Conservation (phyloP, 2,797 vertebrate species). For the Capromys pilorides region DNA sequence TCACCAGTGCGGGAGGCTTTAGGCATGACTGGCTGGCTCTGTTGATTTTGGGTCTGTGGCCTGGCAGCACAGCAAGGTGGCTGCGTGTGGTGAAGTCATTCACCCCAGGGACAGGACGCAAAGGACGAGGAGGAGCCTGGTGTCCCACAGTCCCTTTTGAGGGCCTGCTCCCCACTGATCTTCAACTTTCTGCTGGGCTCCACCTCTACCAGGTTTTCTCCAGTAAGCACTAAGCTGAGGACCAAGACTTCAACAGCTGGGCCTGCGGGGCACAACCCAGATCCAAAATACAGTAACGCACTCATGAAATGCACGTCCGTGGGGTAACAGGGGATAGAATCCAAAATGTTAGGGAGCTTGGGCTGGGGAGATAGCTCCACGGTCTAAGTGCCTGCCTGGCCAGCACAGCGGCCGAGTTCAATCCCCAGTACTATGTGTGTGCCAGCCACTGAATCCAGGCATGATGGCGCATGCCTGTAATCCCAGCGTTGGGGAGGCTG, state of each 20-base stretch:
- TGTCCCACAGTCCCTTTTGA: background rate
- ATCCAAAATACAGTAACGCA: too few species aligned
- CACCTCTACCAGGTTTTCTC: background rate
- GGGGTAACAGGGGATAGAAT: too few species aligned
- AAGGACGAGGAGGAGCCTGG: background rate
- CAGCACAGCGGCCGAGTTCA: background rate
- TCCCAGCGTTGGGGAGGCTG: too few species aligned
- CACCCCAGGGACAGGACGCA: background rate
- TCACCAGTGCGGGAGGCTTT: background rate
- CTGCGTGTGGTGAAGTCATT: background rate
- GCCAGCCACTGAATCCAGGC: too few species aligned
- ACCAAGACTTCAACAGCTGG: too few species aligned
- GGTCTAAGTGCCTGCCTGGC: too few species aligned
- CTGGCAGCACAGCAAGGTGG: background rate
- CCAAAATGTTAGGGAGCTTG: too few species aligned
- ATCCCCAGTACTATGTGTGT: background rate
- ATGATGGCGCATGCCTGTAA: too few species aligned
- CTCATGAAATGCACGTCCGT: too few species aligned
- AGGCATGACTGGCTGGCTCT: too few species aligned
- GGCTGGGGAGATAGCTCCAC: too few species aligned
- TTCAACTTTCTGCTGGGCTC: background rate
- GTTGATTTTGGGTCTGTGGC: background rate
- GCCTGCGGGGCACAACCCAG: too few species aligned
- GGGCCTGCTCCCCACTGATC: background rate
- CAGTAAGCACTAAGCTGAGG: background rate